phyloP scores from a whole-genome alignment of 2,888 invertebrate genomes.

The Nephrotoma flavescens region DNA sequence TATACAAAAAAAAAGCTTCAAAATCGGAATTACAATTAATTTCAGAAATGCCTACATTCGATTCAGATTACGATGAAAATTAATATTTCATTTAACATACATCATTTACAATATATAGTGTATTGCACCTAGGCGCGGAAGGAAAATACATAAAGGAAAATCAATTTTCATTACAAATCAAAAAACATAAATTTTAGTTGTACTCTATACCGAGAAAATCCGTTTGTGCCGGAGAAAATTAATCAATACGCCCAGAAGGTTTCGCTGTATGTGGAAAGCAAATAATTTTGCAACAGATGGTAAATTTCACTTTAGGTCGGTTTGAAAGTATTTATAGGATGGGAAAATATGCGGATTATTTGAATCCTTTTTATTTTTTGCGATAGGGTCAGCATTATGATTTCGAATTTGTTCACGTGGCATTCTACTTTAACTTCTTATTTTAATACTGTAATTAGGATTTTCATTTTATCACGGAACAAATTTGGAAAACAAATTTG shows the following conservation, averaged over 20 bases:
- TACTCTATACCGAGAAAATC: neutral
- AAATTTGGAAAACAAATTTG: neutral
- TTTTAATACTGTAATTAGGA: neutral
- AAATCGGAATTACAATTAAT: neutral
- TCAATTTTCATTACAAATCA: neutral
- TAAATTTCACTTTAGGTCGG: neutral
- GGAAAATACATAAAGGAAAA: neutral
- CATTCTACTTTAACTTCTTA: neutral
- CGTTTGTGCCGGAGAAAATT: neutral
- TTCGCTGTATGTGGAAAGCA: neutral
- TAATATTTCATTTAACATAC: neutral
- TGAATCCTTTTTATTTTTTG: neutral
- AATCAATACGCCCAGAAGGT: neutral
- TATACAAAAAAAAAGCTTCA: neutral
- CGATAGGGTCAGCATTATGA: neutral
- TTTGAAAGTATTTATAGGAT: neutral
- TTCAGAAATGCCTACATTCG: neutral
- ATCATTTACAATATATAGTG: too few relatives aligned
- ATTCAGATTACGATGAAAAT: neutral
- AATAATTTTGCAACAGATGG: neutral
- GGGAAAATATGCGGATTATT: neutral
- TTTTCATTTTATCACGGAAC: neutral
- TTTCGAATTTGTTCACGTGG: neutral
- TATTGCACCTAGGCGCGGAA: too few relatives aligned
- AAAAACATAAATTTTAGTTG: neutral